Conservation (phyloP, 2,888 invertebrate genomes). For the Bombylius major region DNA sequence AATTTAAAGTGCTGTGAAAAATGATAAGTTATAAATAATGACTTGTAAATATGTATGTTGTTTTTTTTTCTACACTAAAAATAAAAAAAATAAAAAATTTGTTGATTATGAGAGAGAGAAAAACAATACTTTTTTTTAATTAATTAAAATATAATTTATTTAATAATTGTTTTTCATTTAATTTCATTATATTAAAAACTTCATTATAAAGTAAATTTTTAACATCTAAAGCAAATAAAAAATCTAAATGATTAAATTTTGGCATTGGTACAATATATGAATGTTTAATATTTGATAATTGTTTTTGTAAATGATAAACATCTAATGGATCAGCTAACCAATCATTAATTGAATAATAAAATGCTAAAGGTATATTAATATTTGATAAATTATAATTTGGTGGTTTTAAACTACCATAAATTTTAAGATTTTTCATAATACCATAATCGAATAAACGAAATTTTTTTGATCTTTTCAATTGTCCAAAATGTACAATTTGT, state of each 20-base stretch:
- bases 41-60: too few species aligned
- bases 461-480: conserved; percentile 35
- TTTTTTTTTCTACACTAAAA: too few species aligned
- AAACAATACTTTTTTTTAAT: conserved; percentile 34
- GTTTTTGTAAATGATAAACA: conserved; percentile 26
- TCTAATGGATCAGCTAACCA: conserved; percentile 42
- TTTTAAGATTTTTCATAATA: conserved; percentile 33
- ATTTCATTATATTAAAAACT: conserved; percentile 39
- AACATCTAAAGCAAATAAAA: conserved; percentile 45
- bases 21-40: too few species aligned
- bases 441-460: conserved; percentile 43
- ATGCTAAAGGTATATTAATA: conserved; percentile 42
- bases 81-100: too few species aligned
- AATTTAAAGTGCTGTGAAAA: too few species aligned
- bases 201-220: conserved; percentile 41
- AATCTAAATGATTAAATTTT: conserved; percentile 47
- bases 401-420: conserved; percentile 40
- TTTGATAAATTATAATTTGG: conserved; percentile 42
- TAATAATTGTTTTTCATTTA: neutral
- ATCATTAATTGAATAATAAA: conserved; percentile 48
- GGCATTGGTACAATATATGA: conserved; percentile 38
- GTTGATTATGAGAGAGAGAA: too few species aligned
- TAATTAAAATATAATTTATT: neutral
- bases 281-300: conserved; percentile 6
- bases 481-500: conserved; percentile 49